phyloP scores from a whole-genome alignment of 2,797 vertebrate species.

The Graptemys geographica region DNA sequence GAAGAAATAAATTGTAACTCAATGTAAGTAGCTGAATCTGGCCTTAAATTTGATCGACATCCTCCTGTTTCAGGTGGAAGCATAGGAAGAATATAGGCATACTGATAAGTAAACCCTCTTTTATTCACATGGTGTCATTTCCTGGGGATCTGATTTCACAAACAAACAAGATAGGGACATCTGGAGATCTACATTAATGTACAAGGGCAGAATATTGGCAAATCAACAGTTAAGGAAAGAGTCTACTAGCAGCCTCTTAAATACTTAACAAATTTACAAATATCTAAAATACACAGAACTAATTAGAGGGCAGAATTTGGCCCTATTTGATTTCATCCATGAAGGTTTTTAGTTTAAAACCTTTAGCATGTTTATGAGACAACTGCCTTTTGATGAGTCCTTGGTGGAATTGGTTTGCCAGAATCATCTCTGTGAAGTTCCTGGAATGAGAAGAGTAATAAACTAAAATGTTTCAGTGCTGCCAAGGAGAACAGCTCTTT shows the following conservation, averaged over 20 bases:
- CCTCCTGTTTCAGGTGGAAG: neutral
- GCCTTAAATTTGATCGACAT: neutral
- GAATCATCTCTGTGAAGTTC: constrained; percentile 22
- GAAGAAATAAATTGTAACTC: neutral
- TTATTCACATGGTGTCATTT: neutral
- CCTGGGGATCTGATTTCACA: neutral
- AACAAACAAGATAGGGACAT: neutral
- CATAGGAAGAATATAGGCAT: neutral
- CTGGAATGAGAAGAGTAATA: constrained; percentile 28
- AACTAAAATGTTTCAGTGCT: constrained; percentile 10
- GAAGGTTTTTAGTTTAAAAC: neutral
- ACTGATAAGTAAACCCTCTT: neutral
- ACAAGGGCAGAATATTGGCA: neutral
- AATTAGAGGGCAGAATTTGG: neutral
- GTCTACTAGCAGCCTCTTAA: neutral
- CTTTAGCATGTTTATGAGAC: neutral
- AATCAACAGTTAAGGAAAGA: neutral
- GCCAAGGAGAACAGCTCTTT: constrained; percentile 3
- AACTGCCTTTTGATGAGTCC: constrained; percentile 1
- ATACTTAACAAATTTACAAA: constrained; percentile 1
- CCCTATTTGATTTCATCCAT: neutral
- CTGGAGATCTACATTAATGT: neutral
- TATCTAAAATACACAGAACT: neutral
- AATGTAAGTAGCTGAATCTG: neutral
- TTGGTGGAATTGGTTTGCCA: constrained; percentile 24